These are phyloP conservation scores for Todus mexicanus DNA, from an alignment of 2,797 vertebrate genomes.

Conservation along the genomic window DNA sequence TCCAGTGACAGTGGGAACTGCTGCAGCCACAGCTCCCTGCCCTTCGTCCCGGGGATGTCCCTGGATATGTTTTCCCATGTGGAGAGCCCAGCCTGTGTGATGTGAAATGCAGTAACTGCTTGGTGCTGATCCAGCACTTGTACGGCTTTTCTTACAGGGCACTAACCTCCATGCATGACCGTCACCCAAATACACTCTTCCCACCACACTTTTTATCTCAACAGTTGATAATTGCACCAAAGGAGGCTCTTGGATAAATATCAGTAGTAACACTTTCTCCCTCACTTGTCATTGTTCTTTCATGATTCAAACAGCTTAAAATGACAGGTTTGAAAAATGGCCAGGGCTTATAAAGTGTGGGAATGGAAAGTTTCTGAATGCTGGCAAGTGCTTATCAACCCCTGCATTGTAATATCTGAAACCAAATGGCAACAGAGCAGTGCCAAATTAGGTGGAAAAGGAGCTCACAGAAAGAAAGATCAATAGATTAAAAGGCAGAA, in stretches of 20 bases:
- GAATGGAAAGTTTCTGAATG: conserved; percentile 63
- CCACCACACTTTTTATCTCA: not conserved
- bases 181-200: not conserved
- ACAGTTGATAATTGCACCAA: conserved; percentile 30
- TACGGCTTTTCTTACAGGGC: not conserved
- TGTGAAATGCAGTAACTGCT: not conserved
- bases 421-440: not conserved
- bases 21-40: not conserved
- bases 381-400: conserved; percentile 48
- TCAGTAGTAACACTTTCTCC: conserved; percentile 46
- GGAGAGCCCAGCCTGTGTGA: not conserved
- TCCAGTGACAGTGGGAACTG: not conserved
- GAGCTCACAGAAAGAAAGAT: not conserved
- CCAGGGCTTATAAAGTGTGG: conserved; percentile 46
- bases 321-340: conserved; percentile 17
- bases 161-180: not conserved
- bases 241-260: conserved; percentile 37
- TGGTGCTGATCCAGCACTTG: not conserved
- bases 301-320: conserved; percentile 38
- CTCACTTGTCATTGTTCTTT: conserved; percentile 54
- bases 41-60: not conserved
- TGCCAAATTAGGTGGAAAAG: conserved; percentile 56
- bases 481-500: not conserved
- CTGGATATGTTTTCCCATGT: not conserved
- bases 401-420: conserved; percentile 29